Percentiles rank a stretch among this genome's conserved stretches.
These are phyloP conservation scores for Tupiocoris notatus DNA, from an alignment of 2,888 invertebrate genomes.

Conservation along the genomic window DNA sequence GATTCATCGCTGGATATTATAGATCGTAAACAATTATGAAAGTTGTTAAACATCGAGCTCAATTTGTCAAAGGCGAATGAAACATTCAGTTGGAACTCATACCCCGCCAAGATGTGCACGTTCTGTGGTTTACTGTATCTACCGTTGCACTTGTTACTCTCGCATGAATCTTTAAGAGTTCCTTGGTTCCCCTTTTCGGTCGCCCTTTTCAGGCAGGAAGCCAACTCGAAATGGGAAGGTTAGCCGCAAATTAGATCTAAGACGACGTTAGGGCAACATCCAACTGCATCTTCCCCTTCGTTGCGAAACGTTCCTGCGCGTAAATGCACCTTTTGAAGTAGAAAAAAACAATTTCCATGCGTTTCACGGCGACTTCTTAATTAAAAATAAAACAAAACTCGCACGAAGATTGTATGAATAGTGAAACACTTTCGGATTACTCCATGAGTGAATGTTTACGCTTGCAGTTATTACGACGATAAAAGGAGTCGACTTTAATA, in stretches of 20 bases:
- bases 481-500: too few species aligned
- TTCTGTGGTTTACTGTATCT: too few species aligned
- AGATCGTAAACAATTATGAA: neutral
- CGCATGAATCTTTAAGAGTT: constrained; percentile 11
- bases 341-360: neutral
- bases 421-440: neutral
- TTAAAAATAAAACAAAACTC: neutral
- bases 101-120: neutral
- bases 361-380: neutral
- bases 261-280: neutral
- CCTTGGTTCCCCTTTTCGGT: neutral
- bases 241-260: constrained; percentile 17
- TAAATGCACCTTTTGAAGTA: neutral
- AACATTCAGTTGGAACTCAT: constrained; percentile 1
- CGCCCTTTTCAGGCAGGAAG: neutral
- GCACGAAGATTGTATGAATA: neutral
- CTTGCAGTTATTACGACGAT: too few species aligned
- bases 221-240: neutral
- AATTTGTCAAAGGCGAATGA: neutral
- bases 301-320: neutral
- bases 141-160: neutral
- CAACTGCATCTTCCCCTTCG: neutral
- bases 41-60: neutral
- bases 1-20: too few species aligned
- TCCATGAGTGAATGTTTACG: neutral